Evolutionary conservation across 2,888 invertebrate genomes (phyloP).

Genomic region (Drosophila aldrichi): DNA sequence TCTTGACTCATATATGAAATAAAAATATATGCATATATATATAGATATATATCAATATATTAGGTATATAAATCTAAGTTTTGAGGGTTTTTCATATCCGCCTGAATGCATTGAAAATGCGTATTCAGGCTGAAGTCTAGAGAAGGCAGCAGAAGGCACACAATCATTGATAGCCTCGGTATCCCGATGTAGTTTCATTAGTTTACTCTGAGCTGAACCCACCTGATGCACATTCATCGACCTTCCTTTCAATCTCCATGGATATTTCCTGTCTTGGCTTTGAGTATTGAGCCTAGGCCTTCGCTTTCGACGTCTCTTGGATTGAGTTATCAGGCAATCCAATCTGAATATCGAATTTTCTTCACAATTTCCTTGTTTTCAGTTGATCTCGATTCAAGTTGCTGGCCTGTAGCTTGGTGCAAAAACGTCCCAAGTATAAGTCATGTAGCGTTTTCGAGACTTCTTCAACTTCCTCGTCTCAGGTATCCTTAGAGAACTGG

Average conservation of each 20-base stretch:
- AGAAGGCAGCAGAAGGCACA: no score
- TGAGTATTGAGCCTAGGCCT: no score
- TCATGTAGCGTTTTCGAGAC: neutral
- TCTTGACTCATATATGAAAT: conserved; percentile 36
- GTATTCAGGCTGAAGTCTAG: neutral
- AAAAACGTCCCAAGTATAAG: neutral
- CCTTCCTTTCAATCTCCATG: no score
- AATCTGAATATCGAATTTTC: neutral
- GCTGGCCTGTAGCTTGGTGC: neutral
- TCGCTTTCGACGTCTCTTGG: neutral
- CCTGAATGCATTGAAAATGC: conserved; percentile 2
- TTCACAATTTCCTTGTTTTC: neutral
- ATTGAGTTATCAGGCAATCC: neutral
- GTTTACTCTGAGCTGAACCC: conserved; percentile 5
- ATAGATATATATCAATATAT: conserved; percentile 4
- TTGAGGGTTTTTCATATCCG: neutral
- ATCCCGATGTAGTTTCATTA: neutral
- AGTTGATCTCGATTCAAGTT: neutral
- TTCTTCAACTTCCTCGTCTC: neutral
- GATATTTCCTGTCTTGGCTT: no score
- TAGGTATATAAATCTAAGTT: neutral
- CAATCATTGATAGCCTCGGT: neutral
- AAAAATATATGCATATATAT: neutral
- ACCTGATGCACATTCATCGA: neutral
- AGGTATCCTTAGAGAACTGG: neutral